Evolutionary conservation across 2,888 invertebrate species (phyloP), one percentile per base, ranked within the genome.

Genomic region (Macaria liturata): DNA sequence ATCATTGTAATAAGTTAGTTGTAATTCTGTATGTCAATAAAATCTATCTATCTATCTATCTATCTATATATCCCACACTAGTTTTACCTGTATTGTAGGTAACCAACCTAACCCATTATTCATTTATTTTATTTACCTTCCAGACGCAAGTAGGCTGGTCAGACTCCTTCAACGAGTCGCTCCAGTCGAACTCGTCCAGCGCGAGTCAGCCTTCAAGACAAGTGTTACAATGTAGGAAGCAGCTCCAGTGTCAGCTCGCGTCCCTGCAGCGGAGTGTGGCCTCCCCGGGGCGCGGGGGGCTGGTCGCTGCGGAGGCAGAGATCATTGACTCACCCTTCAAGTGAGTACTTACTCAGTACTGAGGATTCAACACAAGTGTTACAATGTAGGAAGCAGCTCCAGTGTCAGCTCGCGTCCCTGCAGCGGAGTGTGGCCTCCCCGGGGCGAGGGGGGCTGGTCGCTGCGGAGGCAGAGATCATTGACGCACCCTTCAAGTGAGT

Each of bases 401-500:
- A 87, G 46, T 83, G 84, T 0, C 88, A 90, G 43, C 71, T 91
- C 4, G 75, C 58, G 53, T 83, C 68, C 3, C 50, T 88, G 0
- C 84, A 84, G 37, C 45, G 55, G 40, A 20, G 50, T 0, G 74
- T 73, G 40, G 81, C 80, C 1, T 47, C 54, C 0, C 83, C 86
- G 0, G 83, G 81, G 1, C 65, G 85, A 32, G 78, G 77, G 0
- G 80, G 76, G 0, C 32, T 90, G 9, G 83, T 85, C 0, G 76
- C 83, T 0, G 90, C 86, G 0, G 87, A 91, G 20, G 78, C 87
- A 8, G 81, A 86, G 65, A 88, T 90, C 1, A 78, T 89, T 0
- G 86, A 90, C 4, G 79, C 88, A 0, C 86, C 90, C 9, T 91
- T 88, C 63, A 91, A 90, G 86, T 92, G 50, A 83, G 88, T 83